Conservation (phyloP, 2,113 vertebrate genomes). For the Ginglymostoma cirratum region DNA sequence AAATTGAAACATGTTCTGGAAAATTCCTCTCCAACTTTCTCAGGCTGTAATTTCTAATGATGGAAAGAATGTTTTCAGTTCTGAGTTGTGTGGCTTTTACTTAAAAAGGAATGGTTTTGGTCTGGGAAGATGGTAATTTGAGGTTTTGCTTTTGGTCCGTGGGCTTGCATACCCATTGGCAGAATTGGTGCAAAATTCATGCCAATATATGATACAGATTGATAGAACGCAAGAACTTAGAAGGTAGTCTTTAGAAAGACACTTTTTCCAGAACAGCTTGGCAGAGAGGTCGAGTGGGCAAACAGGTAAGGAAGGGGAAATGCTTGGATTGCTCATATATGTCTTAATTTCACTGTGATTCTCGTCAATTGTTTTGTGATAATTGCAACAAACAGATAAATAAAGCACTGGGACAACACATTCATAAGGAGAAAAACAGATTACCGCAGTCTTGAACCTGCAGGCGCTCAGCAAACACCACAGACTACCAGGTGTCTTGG, state of each 20-base stretch:
- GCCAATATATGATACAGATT: neutral
- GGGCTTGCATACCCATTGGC: neutral
- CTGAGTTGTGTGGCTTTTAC: neutral
- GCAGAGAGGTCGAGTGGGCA: neutral
- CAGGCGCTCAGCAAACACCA: neutral
- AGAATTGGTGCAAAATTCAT: neutral
- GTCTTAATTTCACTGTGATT: neutral
- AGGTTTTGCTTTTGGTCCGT: neutral
- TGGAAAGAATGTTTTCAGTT: neutral
- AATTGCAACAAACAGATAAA: neutral
- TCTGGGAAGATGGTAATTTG: neutral
- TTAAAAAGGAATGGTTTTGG: neutral
- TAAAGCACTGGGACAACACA: neutral
- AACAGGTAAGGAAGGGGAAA: neutral
- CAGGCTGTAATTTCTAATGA: neutral
- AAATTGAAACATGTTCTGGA: neutral
- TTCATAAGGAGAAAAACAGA: neutral
- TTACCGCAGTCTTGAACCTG: neutral
- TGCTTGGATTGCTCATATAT: neutral
- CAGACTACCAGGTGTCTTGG: neutral
- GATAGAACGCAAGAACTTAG: neutral
- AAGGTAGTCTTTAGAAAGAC: neutral
- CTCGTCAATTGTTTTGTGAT: neutral
- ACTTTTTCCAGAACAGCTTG: neutral
- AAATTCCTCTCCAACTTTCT: neutral